These are phyloP conservation scores for Vandiemenella viatica DNA, from an alignment of 2,888 invertebrate genomes.

Conservation along the genomic window DNA sequence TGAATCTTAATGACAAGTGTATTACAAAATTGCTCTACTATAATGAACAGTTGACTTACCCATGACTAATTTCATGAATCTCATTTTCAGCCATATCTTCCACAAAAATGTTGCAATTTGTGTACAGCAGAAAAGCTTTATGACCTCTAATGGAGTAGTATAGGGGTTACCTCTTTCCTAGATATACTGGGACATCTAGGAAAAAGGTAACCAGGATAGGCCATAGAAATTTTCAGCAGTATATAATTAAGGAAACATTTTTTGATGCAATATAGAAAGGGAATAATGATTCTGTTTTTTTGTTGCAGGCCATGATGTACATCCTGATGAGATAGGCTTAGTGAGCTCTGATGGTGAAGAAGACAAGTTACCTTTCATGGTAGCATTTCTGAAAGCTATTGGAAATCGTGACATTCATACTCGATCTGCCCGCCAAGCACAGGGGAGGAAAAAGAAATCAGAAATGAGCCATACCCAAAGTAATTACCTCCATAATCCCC, in stretches of 20 bases:
- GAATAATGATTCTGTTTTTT: too few species aligned
- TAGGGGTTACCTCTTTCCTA: too few species aligned
- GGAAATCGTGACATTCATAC: slow-evolving; percentile 38
- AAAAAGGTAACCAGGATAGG: neutral
- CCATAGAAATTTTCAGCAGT: neutral
- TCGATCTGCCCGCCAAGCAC: slow-evolving; percentile 39
- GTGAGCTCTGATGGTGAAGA: slow-evolving; percentile 56
- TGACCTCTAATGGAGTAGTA: too few species aligned
- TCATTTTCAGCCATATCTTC: too few species aligned
- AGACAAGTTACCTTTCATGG: slow-evolving; percentile 82
- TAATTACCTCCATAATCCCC: neutral
- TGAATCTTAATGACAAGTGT: too few species aligned
- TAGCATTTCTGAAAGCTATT: slow-evolving; percentile 67
- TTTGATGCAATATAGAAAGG: neutral
- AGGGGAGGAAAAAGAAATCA: slow-evolving; percentile 39
- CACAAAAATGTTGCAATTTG: too few species aligned
- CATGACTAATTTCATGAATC: too few species aligned
- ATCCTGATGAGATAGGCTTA: slow-evolving; percentile 72
- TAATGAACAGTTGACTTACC: too few species aligned
- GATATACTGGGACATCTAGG: too few species aligned
- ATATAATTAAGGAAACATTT: neutral
- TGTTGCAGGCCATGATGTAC: slow-evolving; percentile 58
- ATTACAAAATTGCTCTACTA: too few species aligned
- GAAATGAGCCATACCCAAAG: slow-evolving; percentile 29
- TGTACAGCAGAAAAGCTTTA: too few species aligned